Evolutionary conservation across 1,140 invertebrate genomes (phyloP), one percentile per base, ranked within the genome.

Genomic region (Conus ventricosus): DNA sequence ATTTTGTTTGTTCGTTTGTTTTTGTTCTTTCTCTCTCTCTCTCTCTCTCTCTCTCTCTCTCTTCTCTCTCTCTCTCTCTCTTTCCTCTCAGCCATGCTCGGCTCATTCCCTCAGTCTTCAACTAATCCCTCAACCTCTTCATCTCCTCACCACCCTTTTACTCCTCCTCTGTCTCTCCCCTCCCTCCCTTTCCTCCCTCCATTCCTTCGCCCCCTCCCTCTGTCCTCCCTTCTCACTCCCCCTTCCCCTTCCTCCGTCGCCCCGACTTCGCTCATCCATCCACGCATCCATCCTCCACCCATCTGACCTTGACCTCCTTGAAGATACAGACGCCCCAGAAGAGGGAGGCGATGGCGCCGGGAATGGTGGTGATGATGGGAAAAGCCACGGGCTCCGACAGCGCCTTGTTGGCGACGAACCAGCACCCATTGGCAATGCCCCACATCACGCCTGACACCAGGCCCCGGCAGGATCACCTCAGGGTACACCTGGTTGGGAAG

Each of bases 361-460:
- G 94, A n/a, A 87, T 91, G 67, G 93, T 93, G 20, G 92, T 92
- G 5, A 95, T 93, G 67, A 96, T 95, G 8, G 95, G 95, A 88
- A 95, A 96, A 11, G 95, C 93, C 11, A 96, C 94, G 57, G 95
- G 89, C 90, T 95, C 93, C 5, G 94, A 95, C 53, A 96, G 90
- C 4, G 92, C 91, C 76, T 94, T 93, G 90, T 96, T 96, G 11
- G 95, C 95, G 25, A 96, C 90, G 91, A 96, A 95, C 94, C 95
- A 96, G 55, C 94, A 91, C 17, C 93, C 90, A 0, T 94, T 93
- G 63, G 95, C 96, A 13, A 95, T 90, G 13, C 90, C 94, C 96
- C 96, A 96, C 94, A 96, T 94, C 17, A 95, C 71, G 10, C 95
- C 95, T 17, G 95, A 95, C 15, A 95, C 85, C 11, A 96, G 89